Conservation (phyloP, 2,888 invertebrate genomes). For the Achlya flavicornis region DNA sequence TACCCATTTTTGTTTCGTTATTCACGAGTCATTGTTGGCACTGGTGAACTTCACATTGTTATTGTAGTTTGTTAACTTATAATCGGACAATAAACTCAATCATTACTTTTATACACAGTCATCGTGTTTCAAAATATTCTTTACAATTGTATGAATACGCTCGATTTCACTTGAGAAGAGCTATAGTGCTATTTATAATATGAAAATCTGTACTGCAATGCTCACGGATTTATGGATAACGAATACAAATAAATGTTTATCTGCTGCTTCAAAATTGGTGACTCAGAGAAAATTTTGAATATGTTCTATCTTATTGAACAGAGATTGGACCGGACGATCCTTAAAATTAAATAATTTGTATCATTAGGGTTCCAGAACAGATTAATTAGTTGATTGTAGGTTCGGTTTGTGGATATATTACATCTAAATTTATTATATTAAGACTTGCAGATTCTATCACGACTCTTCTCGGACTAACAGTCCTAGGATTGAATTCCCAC, state of each 20-base stretch:
- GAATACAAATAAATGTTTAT: no score
- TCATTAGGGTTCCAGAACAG: no score
- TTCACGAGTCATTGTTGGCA: constrained; percentile 30
- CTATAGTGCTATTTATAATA: no score
- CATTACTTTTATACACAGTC: constrained; percentile 14
- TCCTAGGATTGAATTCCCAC: background rate
- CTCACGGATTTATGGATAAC: background rate
- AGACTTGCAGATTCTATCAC: background rate
- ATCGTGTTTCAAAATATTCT: background rate
- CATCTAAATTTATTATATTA: no score
- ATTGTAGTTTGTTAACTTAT: constrained; percentile 12
- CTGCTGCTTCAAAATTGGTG: no score
- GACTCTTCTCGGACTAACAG: background rate
- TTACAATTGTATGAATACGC: background rate
- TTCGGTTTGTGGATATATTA: no score
- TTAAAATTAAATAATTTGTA: no score
- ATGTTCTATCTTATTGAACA: no score
- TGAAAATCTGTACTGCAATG: no score
- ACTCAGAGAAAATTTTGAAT: no score
- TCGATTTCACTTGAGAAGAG: background rate
- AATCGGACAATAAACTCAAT: constrained; percentile 18
- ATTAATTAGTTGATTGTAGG: no score
- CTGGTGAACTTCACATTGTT: constrained; percentile 24
- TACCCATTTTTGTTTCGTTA: constrained; percentile 37
- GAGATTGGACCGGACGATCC: no score